Conservation (phyloP, 1,140 invertebrate species). For the Drosophila lini region DNA sequence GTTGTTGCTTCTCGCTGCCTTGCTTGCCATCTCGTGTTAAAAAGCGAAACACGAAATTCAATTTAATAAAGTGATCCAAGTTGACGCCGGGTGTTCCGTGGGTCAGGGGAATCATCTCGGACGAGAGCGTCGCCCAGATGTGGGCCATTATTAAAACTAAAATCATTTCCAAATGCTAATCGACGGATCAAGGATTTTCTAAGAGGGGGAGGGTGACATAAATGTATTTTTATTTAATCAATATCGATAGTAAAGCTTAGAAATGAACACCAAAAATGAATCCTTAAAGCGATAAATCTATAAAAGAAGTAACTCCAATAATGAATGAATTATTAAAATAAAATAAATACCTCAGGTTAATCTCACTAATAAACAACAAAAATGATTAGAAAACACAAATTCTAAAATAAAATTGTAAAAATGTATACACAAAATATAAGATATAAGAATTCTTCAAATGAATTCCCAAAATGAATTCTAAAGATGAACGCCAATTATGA, state of each 20-base stretch:
- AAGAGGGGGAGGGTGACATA: background rate
- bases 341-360: too few species aligned
- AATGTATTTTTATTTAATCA: background rate
- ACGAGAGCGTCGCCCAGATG: conserved; percentile 2
- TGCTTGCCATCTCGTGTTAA: conserved; percentile 48
- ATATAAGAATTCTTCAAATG: background rate
- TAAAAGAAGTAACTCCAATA: background rate
- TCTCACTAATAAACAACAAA: too few species aligned
- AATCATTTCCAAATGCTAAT: conserved; percentile 27
- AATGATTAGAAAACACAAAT: too few species aligned
- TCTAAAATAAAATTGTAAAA: background rate
- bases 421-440: background rate
- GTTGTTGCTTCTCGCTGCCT: conserved; percentile 28
- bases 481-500: background rate
- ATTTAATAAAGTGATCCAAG: conserved; percentile 59
- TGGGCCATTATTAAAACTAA: conserved; percentile 12
- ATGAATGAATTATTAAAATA: background rate
- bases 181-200: conserved; percentile 2
- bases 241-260: background rate
- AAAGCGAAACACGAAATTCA: conserved; percentile 58
- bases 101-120: conserved; percentile 10
- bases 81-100: conserved; percentile 18
- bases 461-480: background rate
- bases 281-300: background rate
- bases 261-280: background rate